phyloP scores from a whole-genome alignment of 2,113 vertebrate genomes.

The Australoheros scitulus region DNA sequence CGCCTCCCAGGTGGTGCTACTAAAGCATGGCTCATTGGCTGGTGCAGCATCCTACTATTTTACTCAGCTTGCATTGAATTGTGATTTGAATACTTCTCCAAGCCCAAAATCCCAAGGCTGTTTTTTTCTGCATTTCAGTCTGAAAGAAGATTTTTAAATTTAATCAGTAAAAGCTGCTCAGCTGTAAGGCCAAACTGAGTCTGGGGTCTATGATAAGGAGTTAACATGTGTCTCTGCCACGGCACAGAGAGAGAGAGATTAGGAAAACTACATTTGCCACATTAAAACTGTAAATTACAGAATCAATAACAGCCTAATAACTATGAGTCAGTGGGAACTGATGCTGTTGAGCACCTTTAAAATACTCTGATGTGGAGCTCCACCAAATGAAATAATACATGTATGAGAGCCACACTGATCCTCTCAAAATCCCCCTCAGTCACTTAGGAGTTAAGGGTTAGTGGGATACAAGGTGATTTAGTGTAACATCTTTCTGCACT shows the following conservation, averaged over 20 bases:
- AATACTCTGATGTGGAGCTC: neutral
- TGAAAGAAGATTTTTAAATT: neutral
- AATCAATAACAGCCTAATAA: neutral
- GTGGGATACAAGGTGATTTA: neutral
- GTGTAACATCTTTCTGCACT: too few species aligned
- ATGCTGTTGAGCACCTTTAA: neutral
- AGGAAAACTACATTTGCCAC: neutral
- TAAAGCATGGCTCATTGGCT: neutral
- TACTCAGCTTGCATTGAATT: neutral
- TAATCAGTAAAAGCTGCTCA: neutral
- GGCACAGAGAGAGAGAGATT: neutral
- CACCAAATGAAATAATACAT: neutral
- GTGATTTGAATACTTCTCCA: neutral
- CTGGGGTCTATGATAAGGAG: neutral
- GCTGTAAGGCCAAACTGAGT: neutral
- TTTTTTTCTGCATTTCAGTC: neutral
- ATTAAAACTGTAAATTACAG: neutral
- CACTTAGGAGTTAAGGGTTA: neutral
- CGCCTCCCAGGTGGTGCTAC: neutral
- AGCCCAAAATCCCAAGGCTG: neutral
- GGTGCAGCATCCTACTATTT: neutral
- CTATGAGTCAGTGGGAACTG: neutral
- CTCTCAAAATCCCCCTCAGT: neutral
- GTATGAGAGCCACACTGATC: neutral
- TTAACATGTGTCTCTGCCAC: neutral